Evolutionary conservation across 2,113 vertebrate genomes (phyloP), one percentile per base, ranked within the genome.

Genomic region (Anser brachyrhynchus): DNA sequence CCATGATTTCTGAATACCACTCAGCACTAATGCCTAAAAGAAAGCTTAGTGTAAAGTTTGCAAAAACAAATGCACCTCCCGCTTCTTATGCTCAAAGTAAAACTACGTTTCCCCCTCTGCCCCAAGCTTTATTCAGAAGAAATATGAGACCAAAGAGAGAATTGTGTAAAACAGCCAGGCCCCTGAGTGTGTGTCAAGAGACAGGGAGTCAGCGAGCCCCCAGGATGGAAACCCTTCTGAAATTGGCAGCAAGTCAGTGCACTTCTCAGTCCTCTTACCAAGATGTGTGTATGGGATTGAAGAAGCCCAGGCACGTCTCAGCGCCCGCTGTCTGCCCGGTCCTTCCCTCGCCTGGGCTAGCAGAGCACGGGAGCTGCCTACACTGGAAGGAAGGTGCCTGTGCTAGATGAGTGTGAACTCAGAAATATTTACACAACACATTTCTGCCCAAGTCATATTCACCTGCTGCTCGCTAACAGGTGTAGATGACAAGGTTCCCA

Each of bases 151-250:
- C 33, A 28, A 55, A 73, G 14, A 78, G 9, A 29, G 8, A 67
- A 67, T 6, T 28, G 14, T 0, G 0, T 37, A n/a, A 12, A 80
- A 39, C 8, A 54, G n/a, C 14, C 51, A 62, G 29, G 14, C 29
- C 41, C 19, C 59, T 46, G 69, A 37, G 31, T 4, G 9, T 4
- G 22, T 25, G 18, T 23, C 39, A 43, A 31, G 17, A 39, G 10
- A 43, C 14, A 4, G 10, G 31, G 31, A 41, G 18, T n/a, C 19
- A 59, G 26, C 11, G 13, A 76, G 43, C 17, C 52, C 70, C 70
- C 11, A 33, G 74, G 23, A 17, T 13, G 22, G 39, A 61, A 51
- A 75, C 51, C 17, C 2, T 37, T 37, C 37, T 37, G 37, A 37
- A 37, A 37, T 37, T 37, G 37, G 37, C 37, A 37, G 37, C 37